These are phyloP conservation scores for Daktulosphaira vitifoliae DNA, from an alignment of 1,140 invertebrate species.

Conservation along the genomic window DNA sequence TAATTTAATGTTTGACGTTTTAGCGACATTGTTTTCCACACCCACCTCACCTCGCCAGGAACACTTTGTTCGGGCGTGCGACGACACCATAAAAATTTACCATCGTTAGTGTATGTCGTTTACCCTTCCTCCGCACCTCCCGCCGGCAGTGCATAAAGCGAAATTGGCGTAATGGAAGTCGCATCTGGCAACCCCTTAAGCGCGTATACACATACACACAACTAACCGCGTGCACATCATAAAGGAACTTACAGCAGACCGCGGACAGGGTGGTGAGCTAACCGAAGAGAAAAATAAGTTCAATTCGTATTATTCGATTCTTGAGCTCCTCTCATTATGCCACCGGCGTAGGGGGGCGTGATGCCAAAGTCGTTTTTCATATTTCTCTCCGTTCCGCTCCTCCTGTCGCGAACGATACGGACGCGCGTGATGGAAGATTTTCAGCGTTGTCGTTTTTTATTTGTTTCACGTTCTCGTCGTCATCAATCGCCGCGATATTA, in stretches of 20 bases:
- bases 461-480: constrained; percentile 16
- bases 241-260: constrained; percentile 3
- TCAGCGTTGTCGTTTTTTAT: constrained; percentile 18
- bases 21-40: constrained; percentile 16
- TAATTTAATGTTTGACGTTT: constrained; percentile 34
- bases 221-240: neutral
- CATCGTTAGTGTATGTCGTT: constrained; percentile 32
- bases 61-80: constrained; percentile 2
- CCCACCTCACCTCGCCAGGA: neutral
- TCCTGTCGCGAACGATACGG: neutral
- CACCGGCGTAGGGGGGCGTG: neutral
- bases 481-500: constrained; percentile 1
- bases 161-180: constrained; percentile 34
- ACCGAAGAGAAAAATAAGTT: neutral
- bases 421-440: constrained; percentile 12
- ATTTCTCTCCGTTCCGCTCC: neutral
- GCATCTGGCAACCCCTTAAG: constrained; percentile 33
- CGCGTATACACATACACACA: neutral
- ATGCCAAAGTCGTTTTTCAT: constrained; percentile 23
- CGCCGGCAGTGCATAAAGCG: neutral
- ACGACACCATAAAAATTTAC: constrained; percentile 30
- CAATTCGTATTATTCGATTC: constrained; percentile 28
- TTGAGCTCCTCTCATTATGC: constrained; percentile 13
- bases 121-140: neutral
- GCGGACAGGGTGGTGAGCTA: neutral